A percentile compares a stretch with the other conserved stretches of the same genome.
Conservation (phyloP, 2,888 invertebrate species). For the Hemistola chrysoprasaria region DNA sequence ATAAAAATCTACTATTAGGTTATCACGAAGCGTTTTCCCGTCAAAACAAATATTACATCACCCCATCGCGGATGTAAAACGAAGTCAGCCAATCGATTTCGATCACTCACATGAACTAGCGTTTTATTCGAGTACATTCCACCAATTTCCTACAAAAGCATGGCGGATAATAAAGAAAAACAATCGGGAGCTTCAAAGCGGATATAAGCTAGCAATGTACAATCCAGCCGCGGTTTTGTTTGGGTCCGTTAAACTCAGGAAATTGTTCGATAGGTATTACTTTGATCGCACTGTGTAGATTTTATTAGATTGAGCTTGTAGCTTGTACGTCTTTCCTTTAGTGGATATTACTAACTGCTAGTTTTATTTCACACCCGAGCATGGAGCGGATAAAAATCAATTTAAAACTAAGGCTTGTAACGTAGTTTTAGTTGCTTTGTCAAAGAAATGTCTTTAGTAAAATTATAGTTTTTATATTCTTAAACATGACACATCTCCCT, state of each 20-base stretch:
- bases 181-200: slow-evolving; percentile 20
- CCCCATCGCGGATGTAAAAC: slow-evolving; percentile 4
- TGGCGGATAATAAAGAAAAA: slow-evolving; percentile 25
- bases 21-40: too few species aligned
- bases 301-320: slow-evolving; percentile 18
- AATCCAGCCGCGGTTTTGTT: slow-evolving; percentile 18
- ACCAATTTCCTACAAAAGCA: slow-evolving; percentile 29
- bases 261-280: slow-evolving; percentile 30
- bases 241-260: slow-evolving; percentile 28
- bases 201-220: slow-evolving; percentile 24
- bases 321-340: slow-evolving; percentile 7
- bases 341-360: too few species aligned
- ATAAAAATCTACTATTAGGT: too few species aligned
- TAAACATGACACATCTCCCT: too few species aligned
- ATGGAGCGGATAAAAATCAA: too few species aligned
- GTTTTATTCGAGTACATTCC: slow-evolving; percentile 20
- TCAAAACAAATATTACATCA: too few species aligned
- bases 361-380: too few species aligned
- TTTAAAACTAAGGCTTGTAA: too few species aligned
- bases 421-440: too few species aligned
- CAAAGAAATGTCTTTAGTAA: too few species aligned
- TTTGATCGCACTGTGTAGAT: slow-evolving; percentile 26
- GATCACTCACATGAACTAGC: slow-evolving; percentile 6
- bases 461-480: too few species aligned
- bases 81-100: slow-evolving; percentile 4